Base-by-base conservation (phyloP, 1,140 invertebrate genomes). In the Drosophila bifasciata region DNA sequence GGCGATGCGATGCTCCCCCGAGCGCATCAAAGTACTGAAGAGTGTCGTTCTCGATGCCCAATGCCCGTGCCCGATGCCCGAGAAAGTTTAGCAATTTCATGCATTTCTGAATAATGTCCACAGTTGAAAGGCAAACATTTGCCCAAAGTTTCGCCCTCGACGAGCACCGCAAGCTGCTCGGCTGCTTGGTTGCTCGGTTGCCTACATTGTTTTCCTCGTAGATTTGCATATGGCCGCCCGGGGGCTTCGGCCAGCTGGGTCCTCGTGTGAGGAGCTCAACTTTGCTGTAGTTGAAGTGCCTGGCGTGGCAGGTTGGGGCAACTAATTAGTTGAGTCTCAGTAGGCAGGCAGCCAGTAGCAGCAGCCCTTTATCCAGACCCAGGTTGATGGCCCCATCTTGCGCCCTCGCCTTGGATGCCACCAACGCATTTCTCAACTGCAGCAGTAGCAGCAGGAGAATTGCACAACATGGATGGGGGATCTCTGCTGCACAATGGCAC, bases 51-150 rank as follows among this genome's bases (percentile, higher is more conserved):
- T 9, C 28, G 28, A 28, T 28, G 28, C 28, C 28, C 28, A 2
- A 28, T 32, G 25, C 17, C 19, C 19, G 19, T 51, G 41, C 51
- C 4, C 19, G 28, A 36, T 32, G n/a, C 25, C 25, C 8, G 28
- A 21, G 25, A 61, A 89, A 88, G 67, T 86, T 86, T 75, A 17
- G 60, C 69, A 88, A 88, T 88, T 83, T 83, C 64, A 86, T 89
- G 78, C 78, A 86, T 78, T 83, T 69, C 58, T 88, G 80, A 88
- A 76, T 88, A 88, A 83, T 88, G 81, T 83, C 60, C 79, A 83
- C 78, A 88, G 64, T 61, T 45, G 58, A 23, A 59, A 62, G 56
- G 55, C 77, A 74, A 88, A 83, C 76, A 80, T 83, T 83, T 83
- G 76, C 56, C 44, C 59, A 80, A 80, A 83, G 71, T 79, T 83